Evolutionary conservation across 2,113 vertebrate genomes (phyloP), one percentile per base, ranked within the genome.

Genomic region (Forbesichthys agassizii): DNA sequence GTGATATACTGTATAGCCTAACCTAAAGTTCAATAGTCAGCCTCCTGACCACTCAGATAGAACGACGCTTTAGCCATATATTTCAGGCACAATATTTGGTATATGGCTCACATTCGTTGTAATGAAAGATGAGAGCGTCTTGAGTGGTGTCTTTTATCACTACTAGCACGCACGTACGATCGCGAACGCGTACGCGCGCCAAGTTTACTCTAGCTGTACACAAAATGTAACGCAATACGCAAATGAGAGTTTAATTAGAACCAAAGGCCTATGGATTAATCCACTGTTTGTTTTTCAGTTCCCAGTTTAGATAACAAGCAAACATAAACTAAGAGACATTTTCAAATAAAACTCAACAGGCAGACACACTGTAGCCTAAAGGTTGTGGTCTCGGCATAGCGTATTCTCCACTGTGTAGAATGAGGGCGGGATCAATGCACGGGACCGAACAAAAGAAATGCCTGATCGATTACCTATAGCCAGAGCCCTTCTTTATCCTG

Each of bases 391-490:
- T 7, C 47, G 47, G 48, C 49, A 53, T 33, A 42, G 54, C 52
- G 52, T 33, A 14, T 27, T 64, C n/a, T 33, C 12, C 36, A 53
- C 55, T 55, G 66, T 61, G 71, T 27, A 72, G 61, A 59, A 75
- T 68, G 84, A 64, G 84, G 89, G 90, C 82, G 84, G 86, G 75
- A 64, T 89, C 80, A 83, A 69, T 73, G 68, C n/a, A 33, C n/a
- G 54, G 60, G 67, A 58, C 16, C 16, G 83, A 88, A 91, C 90
- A 91, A 92, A 90, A 87, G 83, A 86, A 82, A 78, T 70, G 80
- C 62, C 20, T 7, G 74, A 90, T 82, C 85, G 77, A 75, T 88
- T 61, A 77, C 46, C 12, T 27, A 71, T 16, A 51, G 58, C 66
- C 36, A 42, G 36, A 42, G 42, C 14, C 48, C 48, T 46, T 74